A percentile compares a stretch with the other conserved stretches of the same genome.
phyloP scores from a whole-genome alignment of 2,888 invertebrate genomes.

The Elmis aenea region DNA sequence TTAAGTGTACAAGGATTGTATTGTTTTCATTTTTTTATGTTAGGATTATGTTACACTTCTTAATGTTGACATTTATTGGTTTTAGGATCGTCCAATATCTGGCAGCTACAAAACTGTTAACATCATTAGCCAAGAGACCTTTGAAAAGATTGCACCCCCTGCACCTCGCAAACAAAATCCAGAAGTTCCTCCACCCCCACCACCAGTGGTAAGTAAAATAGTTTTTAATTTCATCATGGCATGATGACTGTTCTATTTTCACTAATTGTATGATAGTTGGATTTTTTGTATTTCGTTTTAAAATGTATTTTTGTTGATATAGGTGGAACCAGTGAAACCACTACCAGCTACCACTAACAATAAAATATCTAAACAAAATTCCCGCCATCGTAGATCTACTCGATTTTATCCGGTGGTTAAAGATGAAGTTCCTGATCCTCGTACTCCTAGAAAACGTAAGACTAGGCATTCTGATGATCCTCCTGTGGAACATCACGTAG shows the following conservation, averaged over 20 bases:
- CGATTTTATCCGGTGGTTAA: slow-evolving; percentile 95
- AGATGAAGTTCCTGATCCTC: slow-evolving; percentile 59
- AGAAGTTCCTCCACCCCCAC: slow-evolving; percentile 79
- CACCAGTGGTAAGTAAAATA: slow-evolving; percentile 43
- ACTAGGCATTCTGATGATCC: slow-evolving; percentile 91
- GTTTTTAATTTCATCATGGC: neutral
- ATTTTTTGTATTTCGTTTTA: no score
- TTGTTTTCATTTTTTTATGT: no score
- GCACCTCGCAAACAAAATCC: slow-evolving; percentile 64
- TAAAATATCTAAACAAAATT: slow-evolving; percentile 8
- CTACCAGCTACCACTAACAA: neutral
- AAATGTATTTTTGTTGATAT: no score
- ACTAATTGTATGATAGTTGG: no score
- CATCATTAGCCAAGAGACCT: slow-evolving; percentile 81
- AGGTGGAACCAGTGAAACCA: slow-evolving; percentile 1
- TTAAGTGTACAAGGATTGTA: no score
- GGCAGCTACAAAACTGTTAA: slow-evolving; percentile 80
- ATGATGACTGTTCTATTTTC: no score
- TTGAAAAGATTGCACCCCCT: slow-evolving; percentile 70
- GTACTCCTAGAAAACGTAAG: slow-evolving; percentile 78
- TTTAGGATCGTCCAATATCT: slow-evolving; percentile 48
- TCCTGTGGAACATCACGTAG: slow-evolving; percentile 90
- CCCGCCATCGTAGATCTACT: slow-evolving; percentile 57
- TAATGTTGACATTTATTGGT: slow-evolving; percentile 10
- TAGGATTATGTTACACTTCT: slow-evolving; percentile 2